Conservation (phyloP, 2,113 vertebrate genomes). For the Pomatostomus ruficeps region DNA sequence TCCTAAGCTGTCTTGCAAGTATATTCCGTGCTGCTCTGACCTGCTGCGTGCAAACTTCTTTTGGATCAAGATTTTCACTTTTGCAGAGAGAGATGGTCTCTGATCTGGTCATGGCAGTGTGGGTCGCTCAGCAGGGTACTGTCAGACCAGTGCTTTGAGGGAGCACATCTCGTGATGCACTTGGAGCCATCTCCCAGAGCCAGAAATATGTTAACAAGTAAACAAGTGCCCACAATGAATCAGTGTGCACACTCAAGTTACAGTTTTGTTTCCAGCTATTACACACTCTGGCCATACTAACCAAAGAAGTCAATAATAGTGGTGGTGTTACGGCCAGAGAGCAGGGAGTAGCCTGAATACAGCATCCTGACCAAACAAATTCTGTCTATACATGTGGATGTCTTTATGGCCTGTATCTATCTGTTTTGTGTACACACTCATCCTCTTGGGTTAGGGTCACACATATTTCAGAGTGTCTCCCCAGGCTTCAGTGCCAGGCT, state of each 20-base stretch:
- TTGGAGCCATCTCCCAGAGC: not conserved
- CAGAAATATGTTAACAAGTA: not conserved
- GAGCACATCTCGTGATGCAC: not conserved
- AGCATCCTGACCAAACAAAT: not conserved
- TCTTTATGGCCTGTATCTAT: not conserved
- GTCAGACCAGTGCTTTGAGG: fast-evolving
- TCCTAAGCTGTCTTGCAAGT: not conserved
- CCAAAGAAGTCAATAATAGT: not conserved
- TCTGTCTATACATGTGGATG: not conserved
- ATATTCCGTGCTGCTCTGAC: not conserved
- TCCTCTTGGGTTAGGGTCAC: not conserved
- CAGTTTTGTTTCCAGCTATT: not conserved
- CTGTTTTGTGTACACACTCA: not conserved
- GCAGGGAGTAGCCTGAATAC: not conserved
- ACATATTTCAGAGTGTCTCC: not conserved
- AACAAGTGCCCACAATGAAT: not conserved
- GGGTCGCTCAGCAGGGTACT: no score
- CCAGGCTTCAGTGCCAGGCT: not conserved
- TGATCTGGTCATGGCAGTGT: fast-evolving
- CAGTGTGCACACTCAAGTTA: not conserved
- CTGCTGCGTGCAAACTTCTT: not conserved
- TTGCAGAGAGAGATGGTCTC: not conserved
- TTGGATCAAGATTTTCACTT: not conserved
- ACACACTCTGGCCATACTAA: not conserved
- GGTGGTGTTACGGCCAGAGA: not conserved